These are phyloP conservation scores for Lota lota DNA, from an alignment of 2,113 vertebrate species.

Conservation along the genomic window DNA sequence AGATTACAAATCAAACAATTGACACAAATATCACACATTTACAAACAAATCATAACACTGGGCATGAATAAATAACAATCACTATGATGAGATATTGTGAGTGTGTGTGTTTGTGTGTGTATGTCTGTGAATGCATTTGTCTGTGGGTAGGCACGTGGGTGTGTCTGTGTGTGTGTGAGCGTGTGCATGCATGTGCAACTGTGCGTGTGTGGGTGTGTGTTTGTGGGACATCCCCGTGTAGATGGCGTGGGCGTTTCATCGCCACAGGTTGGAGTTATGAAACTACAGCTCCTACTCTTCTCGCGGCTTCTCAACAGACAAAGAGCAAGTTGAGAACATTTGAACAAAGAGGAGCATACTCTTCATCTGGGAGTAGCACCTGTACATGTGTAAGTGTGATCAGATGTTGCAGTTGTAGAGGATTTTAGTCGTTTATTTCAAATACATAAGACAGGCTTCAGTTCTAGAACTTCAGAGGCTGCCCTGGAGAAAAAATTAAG, in stretches of 20 bases:
- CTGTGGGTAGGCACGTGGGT: neutral
- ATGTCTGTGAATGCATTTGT: neutral
- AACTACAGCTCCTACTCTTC: constrained; percentile 30
- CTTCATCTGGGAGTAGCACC: neutral
- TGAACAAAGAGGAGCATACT: neutral
- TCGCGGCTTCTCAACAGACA: constrained; percentile 1
- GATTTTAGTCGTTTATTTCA: too few species aligned
- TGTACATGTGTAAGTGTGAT: neutral
- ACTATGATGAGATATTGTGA: too few species aligned
- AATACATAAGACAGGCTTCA: too few species aligned
- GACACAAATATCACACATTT: neutral
- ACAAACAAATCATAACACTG: neutral
- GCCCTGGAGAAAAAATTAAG: too few species aligned
- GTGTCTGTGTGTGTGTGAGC: neutral
- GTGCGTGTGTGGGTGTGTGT: neutral
- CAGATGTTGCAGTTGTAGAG: neutral
- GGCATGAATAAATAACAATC: neutral
- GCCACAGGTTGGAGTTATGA: constrained; percentile 53
- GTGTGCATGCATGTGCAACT: constrained; percentile 5
- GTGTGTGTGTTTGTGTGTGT: neutral
- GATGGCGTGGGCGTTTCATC: constrained; percentile 23
- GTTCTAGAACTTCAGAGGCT: too few species aligned
- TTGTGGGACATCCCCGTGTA: constrained; percentile 39
- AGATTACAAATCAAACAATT: too few species aligned
- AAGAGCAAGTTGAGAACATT: neutral